phyloP scores from a whole-genome alignment of 1,140 invertebrate genomes.

The Lethocerus indicus region DNA sequence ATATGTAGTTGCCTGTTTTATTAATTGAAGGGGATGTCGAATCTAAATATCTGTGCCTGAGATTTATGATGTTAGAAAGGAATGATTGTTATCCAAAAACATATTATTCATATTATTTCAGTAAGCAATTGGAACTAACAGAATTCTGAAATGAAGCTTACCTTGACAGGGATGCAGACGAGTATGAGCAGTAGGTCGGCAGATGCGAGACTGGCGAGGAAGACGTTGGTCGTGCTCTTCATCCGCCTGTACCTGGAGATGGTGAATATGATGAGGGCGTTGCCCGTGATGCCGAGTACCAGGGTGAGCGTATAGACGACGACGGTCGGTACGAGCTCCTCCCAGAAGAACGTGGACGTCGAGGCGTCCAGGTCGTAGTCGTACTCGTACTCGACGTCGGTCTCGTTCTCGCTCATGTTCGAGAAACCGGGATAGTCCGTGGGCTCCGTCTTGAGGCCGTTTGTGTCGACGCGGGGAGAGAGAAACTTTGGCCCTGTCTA shows the following conservation, averaged over 20 bases:
- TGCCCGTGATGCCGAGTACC: constrained; percentile 31
- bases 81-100: too few relatives aligned
- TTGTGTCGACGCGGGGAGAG: too few relatives aligned
- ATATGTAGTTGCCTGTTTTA: too few relatives aligned
- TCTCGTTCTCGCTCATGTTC: too few relatives aligned
- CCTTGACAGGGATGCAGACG: constrained; percentile 60
- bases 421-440: too few relatives aligned
- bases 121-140: too few relatives aligned
- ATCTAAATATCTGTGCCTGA: too few relatives aligned
- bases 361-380: constrained; percentile 15
- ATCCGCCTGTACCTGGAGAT: constrained; percentile 21
- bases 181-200: constrained; percentile 53
- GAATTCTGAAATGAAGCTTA: constrained; percentile 25
- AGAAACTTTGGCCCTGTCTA: too few relatives aligned
- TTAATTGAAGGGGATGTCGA: too few relatives aligned
- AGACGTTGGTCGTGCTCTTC: constrained; percentile 43
- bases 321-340: constrained; percentile 27
- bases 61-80: too few relatives aligned
- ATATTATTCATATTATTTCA: too few relatives aligned
- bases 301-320: constrained; percentile 30
- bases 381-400: constrained; percentile 10
- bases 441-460: too few relatives aligned
- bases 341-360: constrained; percentile 20
- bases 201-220: constrained; percentile 47
- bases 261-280: constrained; percentile 33